These are phyloP conservation scores for Rhagophthalmus giganteus DNA, from an alignment of 2,888 invertebrate genomes.

Conservation along the genomic window DNA sequence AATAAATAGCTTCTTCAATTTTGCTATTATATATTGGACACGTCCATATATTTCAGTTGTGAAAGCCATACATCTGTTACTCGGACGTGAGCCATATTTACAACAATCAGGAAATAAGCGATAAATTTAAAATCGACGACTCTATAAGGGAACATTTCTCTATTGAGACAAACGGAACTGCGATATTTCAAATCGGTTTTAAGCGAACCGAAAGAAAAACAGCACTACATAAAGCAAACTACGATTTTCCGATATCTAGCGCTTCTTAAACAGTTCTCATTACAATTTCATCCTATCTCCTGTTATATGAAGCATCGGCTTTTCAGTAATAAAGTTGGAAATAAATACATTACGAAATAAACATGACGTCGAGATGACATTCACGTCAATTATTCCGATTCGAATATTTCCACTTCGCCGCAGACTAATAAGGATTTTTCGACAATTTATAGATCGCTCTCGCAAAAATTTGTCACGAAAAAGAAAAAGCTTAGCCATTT, in stretches of 20 bases:
- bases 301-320: constrained; percentile 16
- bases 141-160: constrained; percentile 38
- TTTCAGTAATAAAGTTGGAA: constrained; percentile 17
- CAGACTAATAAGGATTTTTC: too few species aligned
- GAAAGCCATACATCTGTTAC: constrained; percentile 16
- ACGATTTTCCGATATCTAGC: constrained; percentile 22
- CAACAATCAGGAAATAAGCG: constrained; percentile 29
- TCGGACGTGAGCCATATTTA: constrained; percentile 22
- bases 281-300: constrained; percentile 18
- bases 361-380: constrained; percentile 12
- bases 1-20: too few species aligned
- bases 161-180: constrained; percentile 38
- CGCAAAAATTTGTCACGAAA: too few species aligned
- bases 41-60: constrained; percentile 15
- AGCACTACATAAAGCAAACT: constrained; percentile 18
- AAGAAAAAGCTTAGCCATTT: too few species aligned
- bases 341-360: constrained; percentile 20
- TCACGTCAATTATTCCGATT: constrained; percentile 8
- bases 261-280: constrained; percentile 21
- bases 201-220: constrained; percentile 20
- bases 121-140: constrained; percentile 35
- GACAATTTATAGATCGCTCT: too few species aligned
- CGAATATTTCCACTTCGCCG: constrained; percentile 13
- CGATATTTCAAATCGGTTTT: constrained; percentile 35
- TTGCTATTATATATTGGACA: not conserved